phyloP scores from a whole-genome alignment of 1,140 invertebrate genomes.

The Brachionus rotundiformis region DNA sequence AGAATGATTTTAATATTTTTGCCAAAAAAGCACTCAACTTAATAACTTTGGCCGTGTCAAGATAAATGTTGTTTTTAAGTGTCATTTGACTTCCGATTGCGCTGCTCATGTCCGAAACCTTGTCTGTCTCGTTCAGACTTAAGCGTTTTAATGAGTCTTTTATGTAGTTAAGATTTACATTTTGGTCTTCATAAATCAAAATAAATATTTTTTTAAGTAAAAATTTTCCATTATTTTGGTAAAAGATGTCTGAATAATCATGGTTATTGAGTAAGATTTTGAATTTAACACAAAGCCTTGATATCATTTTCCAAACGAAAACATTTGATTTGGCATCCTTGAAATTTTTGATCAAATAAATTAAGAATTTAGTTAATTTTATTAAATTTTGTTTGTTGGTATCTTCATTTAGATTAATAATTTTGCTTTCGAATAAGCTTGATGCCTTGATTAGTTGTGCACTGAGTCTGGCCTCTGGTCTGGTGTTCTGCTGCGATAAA shows the following conservation, averaged over 20 bases:
- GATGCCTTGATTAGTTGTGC: not conserved
- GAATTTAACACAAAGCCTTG: not conserved
- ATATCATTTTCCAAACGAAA: conserved; percentile 35
- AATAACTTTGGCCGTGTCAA: conserved; percentile 19
- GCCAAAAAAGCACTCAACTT: conserved; percentile 28
- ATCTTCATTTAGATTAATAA: conserved; percentile 1
- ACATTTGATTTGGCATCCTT: conserved; percentile 46
- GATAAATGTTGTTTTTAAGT: conserved; percentile 29
- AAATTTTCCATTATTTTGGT: not conserved
- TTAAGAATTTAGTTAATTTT: not conserved
- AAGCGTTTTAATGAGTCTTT: conserved; percentile 12
- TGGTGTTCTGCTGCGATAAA: not conserved
- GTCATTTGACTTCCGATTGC: conserved; percentile 21
- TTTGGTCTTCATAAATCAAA: not conserved
- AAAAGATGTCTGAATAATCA: not conserved
- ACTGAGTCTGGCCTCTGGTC: not conserved
- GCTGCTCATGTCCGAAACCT: not conserved
- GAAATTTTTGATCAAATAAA: conserved; percentile 44
- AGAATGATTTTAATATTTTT: conserved; percentile 32
- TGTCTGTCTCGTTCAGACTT: conserved; percentile 1
- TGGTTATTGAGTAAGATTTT: conserved; percentile 7
- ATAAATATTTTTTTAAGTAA: conserved; percentile 33
- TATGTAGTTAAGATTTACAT: conserved; percentile 24
- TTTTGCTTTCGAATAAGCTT: conserved; percentile 26
- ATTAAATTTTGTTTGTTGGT: conserved; percentile 35